Conservation (phyloP, 2,113 vertebrate genomes). For the Daubentonia madagascariensis region DNA sequence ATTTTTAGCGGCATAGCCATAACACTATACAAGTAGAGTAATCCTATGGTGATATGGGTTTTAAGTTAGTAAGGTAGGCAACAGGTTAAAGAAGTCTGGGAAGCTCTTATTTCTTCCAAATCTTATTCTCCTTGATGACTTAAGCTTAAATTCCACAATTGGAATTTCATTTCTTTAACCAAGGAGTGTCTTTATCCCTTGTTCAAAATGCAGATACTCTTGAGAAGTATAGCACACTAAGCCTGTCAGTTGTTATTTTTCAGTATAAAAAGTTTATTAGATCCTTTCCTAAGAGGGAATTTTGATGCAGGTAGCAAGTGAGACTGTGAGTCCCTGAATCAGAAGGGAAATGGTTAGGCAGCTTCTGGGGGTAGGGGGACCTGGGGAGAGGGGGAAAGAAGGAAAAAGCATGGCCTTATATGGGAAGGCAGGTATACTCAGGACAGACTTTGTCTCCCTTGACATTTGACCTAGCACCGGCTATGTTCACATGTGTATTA, state of each 20-base stretch:
- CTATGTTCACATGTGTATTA: not conserved
- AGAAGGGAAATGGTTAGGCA: not conserved
- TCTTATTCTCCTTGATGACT: not conserved
- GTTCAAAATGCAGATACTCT: not conserved
- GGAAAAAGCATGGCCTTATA: not conserved
- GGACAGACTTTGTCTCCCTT: not conserved
- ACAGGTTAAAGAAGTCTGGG: not conserved
- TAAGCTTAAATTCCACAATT: not conserved
- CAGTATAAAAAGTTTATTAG: not conserved
- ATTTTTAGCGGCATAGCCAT: not conserved
- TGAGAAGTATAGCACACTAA: not conserved
- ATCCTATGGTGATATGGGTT: not conserved
- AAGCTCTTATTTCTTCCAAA: slow-evolving; percentile 21
- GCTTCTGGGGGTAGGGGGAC: too few relatives aligned
- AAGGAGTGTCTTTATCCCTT: not conserved
- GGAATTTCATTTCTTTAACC: not conserved
- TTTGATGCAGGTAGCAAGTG: not conserved
- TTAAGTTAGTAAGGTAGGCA: not conserved
- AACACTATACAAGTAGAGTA: not conserved
- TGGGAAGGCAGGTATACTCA: not conserved
- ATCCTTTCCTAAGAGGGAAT: not conserved
- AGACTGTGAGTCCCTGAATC: not conserved
- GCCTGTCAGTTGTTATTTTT: not conserved
- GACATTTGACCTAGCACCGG: not conserved
- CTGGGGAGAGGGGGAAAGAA: not conserved